Evolutionary conservation across 1,140 invertebrate genomes (phyloP).

Genomic region (Euborellia annulipes): DNA sequence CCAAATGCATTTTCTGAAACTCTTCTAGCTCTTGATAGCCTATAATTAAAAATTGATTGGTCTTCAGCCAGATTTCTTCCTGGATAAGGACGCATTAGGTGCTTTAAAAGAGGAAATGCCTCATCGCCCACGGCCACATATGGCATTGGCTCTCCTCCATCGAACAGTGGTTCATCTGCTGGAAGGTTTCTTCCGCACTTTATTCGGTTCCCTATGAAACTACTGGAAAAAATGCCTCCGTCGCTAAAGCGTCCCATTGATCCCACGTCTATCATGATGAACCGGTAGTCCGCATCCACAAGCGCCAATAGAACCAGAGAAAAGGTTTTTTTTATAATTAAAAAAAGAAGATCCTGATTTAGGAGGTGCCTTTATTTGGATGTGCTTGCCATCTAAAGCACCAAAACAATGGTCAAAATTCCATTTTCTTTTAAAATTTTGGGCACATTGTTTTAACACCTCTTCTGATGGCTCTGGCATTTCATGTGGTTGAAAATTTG

Average conservation of each 20-base stretch:
- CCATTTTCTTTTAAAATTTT: slow-evolving; percentile 23
- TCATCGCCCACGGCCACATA: slow-evolving; percentile 30
- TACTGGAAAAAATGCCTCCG: slow-evolving; percentile 8
- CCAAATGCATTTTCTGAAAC: slow-evolving; percentile 30
- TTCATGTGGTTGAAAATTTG: not conserved
- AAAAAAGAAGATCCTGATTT: slow-evolving; percentile 21
- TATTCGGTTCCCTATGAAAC: slow-evolving; percentile 14
- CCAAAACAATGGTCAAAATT: slow-evolving; percentile 27
- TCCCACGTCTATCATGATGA: slow-evolving; percentile 4
- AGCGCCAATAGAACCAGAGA: slow-evolving; percentile 21
- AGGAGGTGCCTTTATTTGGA: slow-evolving; percentile 19
- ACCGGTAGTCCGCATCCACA: not conserved
- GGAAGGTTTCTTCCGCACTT: slow-evolving; percentile 17
- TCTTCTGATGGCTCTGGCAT: not conserved
- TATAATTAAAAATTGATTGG: slow-evolving; percentile 32
- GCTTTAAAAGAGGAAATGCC: slow-evolving; percentile 27
- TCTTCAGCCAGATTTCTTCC: slow-evolving; percentile 19
- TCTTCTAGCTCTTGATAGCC: slow-evolving; percentile 24
- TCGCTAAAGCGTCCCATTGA: not conserved
- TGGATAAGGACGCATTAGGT: slow-evolving; percentile 28
- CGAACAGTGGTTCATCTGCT: slow-evolving; percentile 9
- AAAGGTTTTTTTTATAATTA: slow-evolving; percentile 27
- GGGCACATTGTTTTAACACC: slow-evolving; percentile 12
- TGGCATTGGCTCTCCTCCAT: slow-evolving; percentile 5
- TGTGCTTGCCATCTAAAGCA: slow-evolving; percentile 27